Evolutionary conservation across 2,888 invertebrate genomes (phyloP).

Genomic region (Xestobium rufovillosum): DNA sequence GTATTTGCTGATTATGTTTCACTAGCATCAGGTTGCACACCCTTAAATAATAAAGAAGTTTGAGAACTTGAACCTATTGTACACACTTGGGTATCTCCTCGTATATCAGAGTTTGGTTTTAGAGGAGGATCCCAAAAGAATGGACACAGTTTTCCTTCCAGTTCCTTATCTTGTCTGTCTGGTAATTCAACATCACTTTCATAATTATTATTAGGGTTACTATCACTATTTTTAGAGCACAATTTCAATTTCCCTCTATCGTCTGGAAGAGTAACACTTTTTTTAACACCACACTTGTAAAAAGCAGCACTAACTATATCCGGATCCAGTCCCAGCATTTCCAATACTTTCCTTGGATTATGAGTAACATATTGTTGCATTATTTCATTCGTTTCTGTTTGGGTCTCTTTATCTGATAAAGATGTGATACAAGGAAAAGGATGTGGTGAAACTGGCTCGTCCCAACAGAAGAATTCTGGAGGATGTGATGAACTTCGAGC

Average conservation of each 20-base stretch:
- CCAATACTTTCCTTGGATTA: conserved; percentile 66
- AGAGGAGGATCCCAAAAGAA: conserved; percentile 30
- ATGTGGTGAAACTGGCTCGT: conserved; percentile 46
- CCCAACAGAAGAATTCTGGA: conserved; percentile 76
- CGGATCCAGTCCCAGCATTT: conserved; percentile 66
- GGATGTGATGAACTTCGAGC: conserved; percentile 78
- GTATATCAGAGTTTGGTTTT: too few relatives aligned
- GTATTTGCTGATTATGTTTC: too few relatives aligned
- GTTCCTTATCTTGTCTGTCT: conserved; percentile 21
- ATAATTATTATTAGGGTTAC: conserved; percentile 23
- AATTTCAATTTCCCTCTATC: conserved; percentile 22
- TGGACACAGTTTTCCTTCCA: conserved; percentile 28
- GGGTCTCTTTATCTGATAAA: conserved; percentile 44
- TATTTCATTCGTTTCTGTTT: conserved; percentile 57
- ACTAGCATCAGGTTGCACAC: too few relatives aligned
- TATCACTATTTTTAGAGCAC: conserved; percentile 15
- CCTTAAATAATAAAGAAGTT: too few relatives aligned
- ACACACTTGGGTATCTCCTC: too few relatives aligned
- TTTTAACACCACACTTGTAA: conserved; percentile 30
- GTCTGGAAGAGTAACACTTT: conserved; percentile 33
- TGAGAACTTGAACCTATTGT: too few relatives aligned
- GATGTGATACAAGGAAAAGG: conserved; percentile 29
- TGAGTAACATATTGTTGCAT: conserved; percentile 60
- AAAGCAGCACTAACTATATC: conserved; percentile 32
- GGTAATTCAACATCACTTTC: conserved; percentile 25